Base-by-base conservation (phyloP, 2,888 invertebrate genomes). In the Actias luna region DNA sequence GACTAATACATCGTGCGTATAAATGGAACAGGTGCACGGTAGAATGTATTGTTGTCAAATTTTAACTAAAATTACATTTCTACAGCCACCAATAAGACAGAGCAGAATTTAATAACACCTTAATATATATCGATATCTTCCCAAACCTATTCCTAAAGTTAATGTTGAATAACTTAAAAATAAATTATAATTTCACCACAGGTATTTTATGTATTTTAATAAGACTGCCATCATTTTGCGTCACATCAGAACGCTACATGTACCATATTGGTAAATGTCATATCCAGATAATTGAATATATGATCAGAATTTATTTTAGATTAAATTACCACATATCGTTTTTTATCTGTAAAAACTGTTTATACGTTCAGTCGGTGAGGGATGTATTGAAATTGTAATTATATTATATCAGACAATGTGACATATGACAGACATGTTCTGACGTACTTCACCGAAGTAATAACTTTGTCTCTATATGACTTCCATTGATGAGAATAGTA, bases 241-340 rank as follows among this genome's bases (percentile, higher is more conserved):
- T 18, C 42, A 42, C 42, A 18, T 7, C 18, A 42, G 18, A 18
- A 42, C 42, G 42, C 18, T 8, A 50, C 22, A 50, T 50, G 25
- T 50, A n/a, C n/a, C 46, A 46, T 46, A 22, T 46, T 2, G 5
- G 18, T 46, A 46, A 22, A 46, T 22, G 22, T 46, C 46, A 50
- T n/a, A 55, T 55, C 16, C 55, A 55, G 29, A 5, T 55, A 55
- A 55, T 29, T 55, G 29, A 55, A 55, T 29, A 29, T 29, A 29
- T 2, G 55, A 55, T 29, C 29, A 55, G 29, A 29, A 29, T 29
- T 64, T 70, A 75, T 73, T 78, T 72, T 78, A 79, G 79, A 76
- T 76, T 79, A 76, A 82, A 82, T 81, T 61, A 61, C 27, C 55
- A 36, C 35, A 39, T 57, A 57, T 72, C 67, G 72, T 78, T 70